Base-by-base conservation (phyloP, 1,140 invertebrate genomes). In the Popillia japonica region DNA sequence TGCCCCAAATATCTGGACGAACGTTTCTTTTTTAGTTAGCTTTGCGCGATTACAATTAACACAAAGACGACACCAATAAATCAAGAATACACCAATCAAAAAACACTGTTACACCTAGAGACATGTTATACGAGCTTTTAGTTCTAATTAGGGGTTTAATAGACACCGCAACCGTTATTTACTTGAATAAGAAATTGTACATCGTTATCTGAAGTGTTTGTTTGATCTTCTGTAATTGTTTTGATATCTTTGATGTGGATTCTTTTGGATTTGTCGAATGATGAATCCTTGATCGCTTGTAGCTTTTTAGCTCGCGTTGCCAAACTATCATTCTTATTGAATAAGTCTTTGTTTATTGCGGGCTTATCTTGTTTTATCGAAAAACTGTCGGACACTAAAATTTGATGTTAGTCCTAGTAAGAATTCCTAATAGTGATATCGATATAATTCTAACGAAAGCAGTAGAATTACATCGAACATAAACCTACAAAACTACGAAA, bases 151-250 rank as follows among this genome's bases (percentile, higher is more conserved):
- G 76, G 76, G 27, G 6, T 61, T 77, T 40, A 77, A 61, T 72
- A 72, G 27, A 48, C 78, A 74, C 73, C 78, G 76, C 75, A 80
- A 81, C 77, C 79, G 72, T 76, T 78, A 80, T 83, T 85, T 83
- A 89, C 89, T 86, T 89, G 87, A 79, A 90, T 87, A 77, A 89
- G 87, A 83, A 90, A 90, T 82, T 89, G 88, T 72, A 90, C 90
- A 86, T 91, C 89, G 40, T 89, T 83, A 80, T 87, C 87, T 64
- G 84, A 83, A 17, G 72, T 40, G n/a, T 40, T 40, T 10, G 9
- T 20, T 75, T 85, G 81, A 79, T 86, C 84, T 59, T 87, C 84
- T 44, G 81, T 82, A 11, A 85, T 80, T 61, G 82, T 79, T 79
- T 86, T 85, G 22, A 87, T 79, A 82, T 87, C 84, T 81, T 87